Conservation (phyloP, 2,888 invertebrate species). For the Herminia tarsipennalis region DNA sequence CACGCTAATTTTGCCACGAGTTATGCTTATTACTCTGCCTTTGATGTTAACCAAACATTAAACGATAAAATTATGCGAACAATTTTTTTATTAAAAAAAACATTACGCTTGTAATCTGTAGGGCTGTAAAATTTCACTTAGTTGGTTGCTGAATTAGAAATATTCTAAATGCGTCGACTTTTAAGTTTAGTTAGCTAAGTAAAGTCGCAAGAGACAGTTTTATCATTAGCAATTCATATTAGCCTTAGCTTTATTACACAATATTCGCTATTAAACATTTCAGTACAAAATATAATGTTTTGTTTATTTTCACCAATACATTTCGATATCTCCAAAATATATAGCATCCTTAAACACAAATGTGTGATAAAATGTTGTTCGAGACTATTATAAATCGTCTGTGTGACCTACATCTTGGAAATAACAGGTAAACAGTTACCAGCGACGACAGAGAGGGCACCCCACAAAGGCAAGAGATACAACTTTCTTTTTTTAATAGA, state of each 20-base stretch:
- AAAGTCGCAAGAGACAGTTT: no score
- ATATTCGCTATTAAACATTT: no score
- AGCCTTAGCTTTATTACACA: no score
- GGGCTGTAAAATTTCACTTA: neutral
- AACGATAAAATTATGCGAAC: conserved; percentile 22
- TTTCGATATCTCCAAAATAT: no score
- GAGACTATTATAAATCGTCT: conserved; percentile 7
- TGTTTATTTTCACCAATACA: no score
- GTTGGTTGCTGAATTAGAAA: no score
- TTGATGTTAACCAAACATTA: conserved; percentile 31
- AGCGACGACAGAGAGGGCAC: conserved; percentile 41
- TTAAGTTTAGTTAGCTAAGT: no score
- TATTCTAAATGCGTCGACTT: no score
- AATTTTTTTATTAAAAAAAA: neutral
- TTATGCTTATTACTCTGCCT: conserved; percentile 29
- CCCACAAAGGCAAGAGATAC: conserved; percentile 55
- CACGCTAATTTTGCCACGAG: conserved; percentile 32
- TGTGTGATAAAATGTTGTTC: no score
- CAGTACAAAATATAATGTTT: no score
- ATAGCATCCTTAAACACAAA: no score
- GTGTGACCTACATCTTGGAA: conserved; percentile 46
- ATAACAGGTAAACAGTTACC: conserved; percentile 45
- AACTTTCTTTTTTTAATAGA: conserved; percentile 65
- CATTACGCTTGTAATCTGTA: neutral
- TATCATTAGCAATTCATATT: no score